phyloP scores from a whole-genome alignment of 92 coral and sea anemone genomes.

The Pocillopora grandis region DNA sequence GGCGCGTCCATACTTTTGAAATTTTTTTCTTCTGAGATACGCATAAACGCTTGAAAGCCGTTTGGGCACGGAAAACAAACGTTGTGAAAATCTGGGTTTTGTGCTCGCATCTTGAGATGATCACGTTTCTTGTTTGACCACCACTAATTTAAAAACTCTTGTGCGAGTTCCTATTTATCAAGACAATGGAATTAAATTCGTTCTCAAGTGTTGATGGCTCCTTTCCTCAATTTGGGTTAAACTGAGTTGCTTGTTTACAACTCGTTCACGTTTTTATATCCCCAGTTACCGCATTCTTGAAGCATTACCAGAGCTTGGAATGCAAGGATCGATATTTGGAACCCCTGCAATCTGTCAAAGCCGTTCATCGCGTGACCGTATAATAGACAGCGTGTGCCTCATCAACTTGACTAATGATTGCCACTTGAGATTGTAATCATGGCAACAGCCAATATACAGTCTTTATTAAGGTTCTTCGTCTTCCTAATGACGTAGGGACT shows the following conservation, averaged over 20 bases:
- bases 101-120: slow-evolving; percentile 15
- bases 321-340: slow-evolving; percentile 16
- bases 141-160: background rate
- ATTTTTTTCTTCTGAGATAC: background rate
- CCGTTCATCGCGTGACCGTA: slow-evolving; percentile 22
- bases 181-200: slow-evolving; percentile 12
- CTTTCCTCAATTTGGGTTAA: slow-evolving; percentile 16
- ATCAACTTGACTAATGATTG: slow-evolving; percentile 3
- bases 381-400: background rate
- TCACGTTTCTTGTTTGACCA: background rate
- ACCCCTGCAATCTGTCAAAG: background rate
- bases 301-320: background rate
- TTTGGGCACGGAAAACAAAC: slow-evolving; percentile 28
- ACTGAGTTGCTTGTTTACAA: background rate
- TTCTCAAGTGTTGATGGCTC: background rate
- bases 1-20: background rate
- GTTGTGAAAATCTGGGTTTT: slow-evolving; percentile 34
- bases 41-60: slow-evolving; percentile 2
- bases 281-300: background rate
- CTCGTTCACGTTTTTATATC: background rate
- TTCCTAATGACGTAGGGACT: too few species aligned
- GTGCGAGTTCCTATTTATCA: background rate
- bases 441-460: slow-evolving; percentile 5
- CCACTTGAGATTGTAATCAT: slow-evolving; percentile 21
- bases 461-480: slow-evolving; percentile 12